Conservation (phyloP, 2,797 vertebrate genomes). For the Zenarchopterus dispar region DNA sequence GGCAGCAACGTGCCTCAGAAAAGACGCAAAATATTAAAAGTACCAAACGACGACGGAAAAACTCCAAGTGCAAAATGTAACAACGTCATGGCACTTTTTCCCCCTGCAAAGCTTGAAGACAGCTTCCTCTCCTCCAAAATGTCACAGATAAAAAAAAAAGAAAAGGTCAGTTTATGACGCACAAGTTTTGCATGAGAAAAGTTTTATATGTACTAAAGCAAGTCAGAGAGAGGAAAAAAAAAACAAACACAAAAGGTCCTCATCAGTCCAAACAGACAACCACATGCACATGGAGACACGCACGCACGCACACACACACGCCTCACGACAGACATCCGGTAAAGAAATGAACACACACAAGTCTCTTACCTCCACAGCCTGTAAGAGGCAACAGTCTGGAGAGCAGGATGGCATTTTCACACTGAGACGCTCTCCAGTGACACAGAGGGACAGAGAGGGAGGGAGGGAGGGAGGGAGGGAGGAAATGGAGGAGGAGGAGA, state of each 20-base stretch:
- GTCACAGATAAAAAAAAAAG: constrained; percentile 17
- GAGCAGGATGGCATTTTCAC: constrained; percentile 95
- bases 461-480: constrained; percentile 25
- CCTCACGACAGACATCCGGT: constrained; percentile 38
- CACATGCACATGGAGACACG: not conserved
- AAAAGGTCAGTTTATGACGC: constrained; percentile 55
- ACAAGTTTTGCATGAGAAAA: constrained; percentile 63
- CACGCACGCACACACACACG: not conserved
- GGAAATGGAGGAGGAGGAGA: constrained; percentile 24
- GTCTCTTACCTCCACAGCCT: constrained; percentile 89
- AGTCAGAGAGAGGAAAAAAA: constrained; percentile 3
- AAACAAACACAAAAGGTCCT: constrained; percentile 18
- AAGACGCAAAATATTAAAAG: constrained; percentile 42
- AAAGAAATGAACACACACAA: constrained; percentile 42
- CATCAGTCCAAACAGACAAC: constrained; percentile 32
- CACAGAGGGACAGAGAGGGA: constrained; percentile 69
- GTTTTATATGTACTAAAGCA: constrained; percentile 33
- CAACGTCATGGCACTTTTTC: constrained; percentile 51
- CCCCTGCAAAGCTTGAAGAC: constrained; percentile 51
- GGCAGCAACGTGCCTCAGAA: constrained; percentile 19
- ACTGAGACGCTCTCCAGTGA: constrained; percentile 83
- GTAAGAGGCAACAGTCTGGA: constrained; percentile 92
- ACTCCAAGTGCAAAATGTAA: constrained; percentile 41
- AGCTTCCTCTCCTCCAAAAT: constrained; percentile 43
- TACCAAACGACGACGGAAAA: constrained; percentile 19